A percentile compares a stretch with the other conserved stretches of the same genome.
Evolutionary conservation across 2,113 vertebrate genomes (phyloP).

Genomic region (Dermatemys mawii): DNA sequence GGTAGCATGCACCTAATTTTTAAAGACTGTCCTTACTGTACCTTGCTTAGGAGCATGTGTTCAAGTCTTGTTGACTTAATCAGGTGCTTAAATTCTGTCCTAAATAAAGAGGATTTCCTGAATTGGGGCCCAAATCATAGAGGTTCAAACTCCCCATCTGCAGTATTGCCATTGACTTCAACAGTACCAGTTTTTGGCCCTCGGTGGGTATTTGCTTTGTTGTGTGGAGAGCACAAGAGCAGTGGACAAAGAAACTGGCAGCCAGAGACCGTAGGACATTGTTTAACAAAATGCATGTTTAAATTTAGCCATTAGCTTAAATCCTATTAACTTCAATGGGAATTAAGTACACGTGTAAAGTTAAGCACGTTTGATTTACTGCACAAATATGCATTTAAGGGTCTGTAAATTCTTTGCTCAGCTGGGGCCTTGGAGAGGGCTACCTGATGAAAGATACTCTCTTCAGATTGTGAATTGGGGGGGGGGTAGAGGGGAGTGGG

Average conservation of each 20-base stretch:
- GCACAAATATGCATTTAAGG: not conserved
- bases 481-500: too few relatives aligned
- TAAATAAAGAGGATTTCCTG: not conserved
- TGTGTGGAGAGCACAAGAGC: not conserved
- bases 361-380: not conserved
- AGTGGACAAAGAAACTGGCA: not conserved
- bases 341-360: not conserved
- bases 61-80: not conserved
- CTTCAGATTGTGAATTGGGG: not conserved
- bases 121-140: not conserved
- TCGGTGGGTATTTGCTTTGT: not conserved
- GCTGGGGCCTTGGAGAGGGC: not conserved
- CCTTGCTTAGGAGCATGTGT: not conserved
- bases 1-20: not conserved
- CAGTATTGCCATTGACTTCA: not conserved
- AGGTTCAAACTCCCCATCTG: not conserved
- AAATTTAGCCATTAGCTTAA: not conserved
- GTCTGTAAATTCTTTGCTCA: not conserved
- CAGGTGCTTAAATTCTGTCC: not conserved
- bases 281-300: not conserved
- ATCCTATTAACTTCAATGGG: not conserved
- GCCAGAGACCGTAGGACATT: not conserved
- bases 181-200: not conserved
- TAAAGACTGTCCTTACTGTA: not conserved
- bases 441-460: not conserved